Percentiles rank a stretch among this genome's conserved stretches.
These are phyloP conservation scores for Barypeithes pellucidus DNA, from an alignment of 2,888 invertebrate species.

Conservation along the genomic window DNA sequence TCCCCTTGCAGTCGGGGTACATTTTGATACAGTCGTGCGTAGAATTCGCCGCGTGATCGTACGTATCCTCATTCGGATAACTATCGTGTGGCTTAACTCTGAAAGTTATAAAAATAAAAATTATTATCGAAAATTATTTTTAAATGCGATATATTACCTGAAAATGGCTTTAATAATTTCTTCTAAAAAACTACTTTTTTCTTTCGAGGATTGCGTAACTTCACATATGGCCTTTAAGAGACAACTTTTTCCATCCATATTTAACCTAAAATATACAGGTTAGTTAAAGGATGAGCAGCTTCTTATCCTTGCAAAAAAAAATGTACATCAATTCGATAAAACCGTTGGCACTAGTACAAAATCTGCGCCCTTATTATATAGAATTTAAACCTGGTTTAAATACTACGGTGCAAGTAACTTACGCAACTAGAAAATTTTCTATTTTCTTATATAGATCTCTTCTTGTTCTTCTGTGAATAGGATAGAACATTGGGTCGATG, in stretches of 20 bases:
- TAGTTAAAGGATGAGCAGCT: neutral
- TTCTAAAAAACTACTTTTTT: conserved; percentile 30
- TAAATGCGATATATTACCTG: conserved; percentile 25
- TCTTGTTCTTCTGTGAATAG: conserved; percentile 76
- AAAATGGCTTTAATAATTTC: conserved; percentile 41
- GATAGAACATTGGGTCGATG: conserved; percentile 55
- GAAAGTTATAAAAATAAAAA: conserved; percentile 57
- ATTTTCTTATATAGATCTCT: conserved; percentile 77
- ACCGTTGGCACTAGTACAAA: too few relatives aligned
- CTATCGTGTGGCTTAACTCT: conserved; percentile 71
- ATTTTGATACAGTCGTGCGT: conserved; percentile 68
- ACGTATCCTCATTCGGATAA: conserved; percentile 63
- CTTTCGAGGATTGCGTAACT: conserved; percentile 62
- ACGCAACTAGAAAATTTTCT: conserved; percentile 77
- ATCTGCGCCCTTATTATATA: too few relatives aligned
- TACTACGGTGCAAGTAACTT: conserved; percentile 67
- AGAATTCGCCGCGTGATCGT: conserved; percentile 68
- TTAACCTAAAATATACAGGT: conserved; percentile 22
- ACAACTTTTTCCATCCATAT: conserved; percentile 76
- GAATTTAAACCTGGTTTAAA: too few relatives aligned
- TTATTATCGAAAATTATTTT: neutral
- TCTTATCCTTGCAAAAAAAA: too few relatives aligned
- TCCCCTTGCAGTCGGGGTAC: conserved; percentile 68
- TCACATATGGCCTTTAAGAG: conserved; percentile 85
- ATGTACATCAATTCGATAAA: neutral